Percentiles rank a stretch among this genome's conserved stretches.
Evolutionary conservation across 2,888 invertebrate genomes (phyloP).

Genomic region (Apoda limacodes): DNA sequence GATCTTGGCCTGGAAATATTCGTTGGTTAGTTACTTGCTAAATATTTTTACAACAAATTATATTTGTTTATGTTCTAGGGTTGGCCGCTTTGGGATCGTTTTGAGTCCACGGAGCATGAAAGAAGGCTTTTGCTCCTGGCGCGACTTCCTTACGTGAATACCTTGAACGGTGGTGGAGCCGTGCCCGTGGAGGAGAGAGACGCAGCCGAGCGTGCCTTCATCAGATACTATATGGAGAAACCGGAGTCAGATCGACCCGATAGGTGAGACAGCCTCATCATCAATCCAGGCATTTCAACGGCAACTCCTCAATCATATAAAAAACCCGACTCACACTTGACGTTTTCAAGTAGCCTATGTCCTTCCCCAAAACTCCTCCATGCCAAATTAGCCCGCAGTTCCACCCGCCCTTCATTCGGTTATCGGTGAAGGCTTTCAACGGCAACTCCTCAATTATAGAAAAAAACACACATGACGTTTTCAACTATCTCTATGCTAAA

Average conservation of each 20-base stretch:
- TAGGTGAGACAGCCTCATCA: too few relatives aligned
- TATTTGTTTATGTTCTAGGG: conserved; percentile 61
- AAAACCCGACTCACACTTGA: too few relatives aligned
- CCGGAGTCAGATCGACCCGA: conserved; percentile 85
- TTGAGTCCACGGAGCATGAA: conserved; percentile 90
- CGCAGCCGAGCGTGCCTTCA: conserved; percentile 93
- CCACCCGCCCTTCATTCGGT: too few relatives aligned
- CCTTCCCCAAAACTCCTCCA: too few relatives aligned
- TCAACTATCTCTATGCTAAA: too few relatives aligned
- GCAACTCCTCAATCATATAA: too few relatives aligned
- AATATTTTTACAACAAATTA: background rate
- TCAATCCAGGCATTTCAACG: too few relatives aligned
- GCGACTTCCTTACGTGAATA: conserved; percentile 85
- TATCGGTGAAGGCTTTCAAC: too few relatives aligned
- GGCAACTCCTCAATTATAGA: too few relatives aligned
- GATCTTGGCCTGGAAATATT: conserved; percentile 26
- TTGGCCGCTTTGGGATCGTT: conserved; percentile 80
- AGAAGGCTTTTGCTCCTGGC: conserved; percentile 89
- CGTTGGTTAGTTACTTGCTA: conserved; percentile 17
- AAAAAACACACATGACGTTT: too few relatives aligned
- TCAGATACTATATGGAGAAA: conserved; percentile 91
- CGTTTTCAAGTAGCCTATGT: too few relatives aligned
- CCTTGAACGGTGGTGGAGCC: conserved; percentile 89
- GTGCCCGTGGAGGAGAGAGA: conserved; percentile 89
- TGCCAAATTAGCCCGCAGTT: too few relatives aligned